phyloP scores from a whole-genome alignment of 92 coral and sea anemone genomes.

The Phymanthus crucifer region DNA sequence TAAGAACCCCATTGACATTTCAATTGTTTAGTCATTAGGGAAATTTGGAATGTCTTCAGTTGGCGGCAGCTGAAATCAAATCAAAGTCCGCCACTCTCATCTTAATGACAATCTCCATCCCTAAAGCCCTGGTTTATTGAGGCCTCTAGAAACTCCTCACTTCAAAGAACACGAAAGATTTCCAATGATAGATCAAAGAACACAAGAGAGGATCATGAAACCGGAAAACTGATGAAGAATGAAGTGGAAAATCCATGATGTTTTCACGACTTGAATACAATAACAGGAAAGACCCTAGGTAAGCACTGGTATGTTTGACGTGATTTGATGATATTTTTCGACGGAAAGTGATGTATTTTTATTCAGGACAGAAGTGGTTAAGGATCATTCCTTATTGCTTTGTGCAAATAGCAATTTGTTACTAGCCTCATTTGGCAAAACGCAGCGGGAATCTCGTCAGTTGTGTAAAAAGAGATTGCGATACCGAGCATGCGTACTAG shows the following conservation, averaged over 20 bases:
- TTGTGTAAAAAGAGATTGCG: not conserved
- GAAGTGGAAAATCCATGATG: not conserved
- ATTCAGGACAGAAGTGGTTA: conserved; percentile 1
- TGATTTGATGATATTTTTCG: not conserved
- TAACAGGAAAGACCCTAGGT: not conserved
- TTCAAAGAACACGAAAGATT: not conserved
- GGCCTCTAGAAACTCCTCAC: not conserved
- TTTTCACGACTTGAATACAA: not conserved
- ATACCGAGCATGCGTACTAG: not conserved
- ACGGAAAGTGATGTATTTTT: conserved; percentile 1
- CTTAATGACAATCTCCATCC: not conserved
- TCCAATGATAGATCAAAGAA: not conserved
- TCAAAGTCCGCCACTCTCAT: not conserved
- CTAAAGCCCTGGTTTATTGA: not conserved
- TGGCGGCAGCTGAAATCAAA: conserved; percentile 8
- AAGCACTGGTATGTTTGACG: not conserved
- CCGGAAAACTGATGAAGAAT: not conserved
- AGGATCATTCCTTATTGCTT: not conserved
- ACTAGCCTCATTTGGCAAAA: not conserved
- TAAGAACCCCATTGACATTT: conserved; percentile 4
- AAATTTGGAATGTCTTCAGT: not conserved
- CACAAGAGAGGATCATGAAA: conserved; percentile 4
- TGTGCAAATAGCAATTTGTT: conserved; percentile 1
- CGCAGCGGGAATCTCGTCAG: not conserved
- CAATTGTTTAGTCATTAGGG: not conserved